Evolutionary conservation across 2,113 vertebrate genomes (phyloP).

Genomic region (Caranx ignobilis): DNA sequence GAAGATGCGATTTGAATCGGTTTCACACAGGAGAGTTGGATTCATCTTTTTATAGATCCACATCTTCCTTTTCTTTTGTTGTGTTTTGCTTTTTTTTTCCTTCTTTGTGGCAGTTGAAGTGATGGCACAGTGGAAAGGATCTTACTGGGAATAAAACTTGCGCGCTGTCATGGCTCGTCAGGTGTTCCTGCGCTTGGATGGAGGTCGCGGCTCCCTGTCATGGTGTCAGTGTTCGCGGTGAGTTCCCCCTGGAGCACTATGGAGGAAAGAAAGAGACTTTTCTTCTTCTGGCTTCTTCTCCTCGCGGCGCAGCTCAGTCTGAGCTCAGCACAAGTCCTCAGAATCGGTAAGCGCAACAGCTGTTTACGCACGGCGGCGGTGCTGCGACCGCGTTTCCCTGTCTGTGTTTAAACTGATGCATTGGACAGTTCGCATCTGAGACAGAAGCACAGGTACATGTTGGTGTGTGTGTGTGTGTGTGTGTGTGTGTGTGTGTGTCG

Average conservation of each 20-base stretch:
- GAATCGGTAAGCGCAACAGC: constrained; percentile 90
- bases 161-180: constrained; percentile 53
- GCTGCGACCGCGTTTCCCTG: neutral
- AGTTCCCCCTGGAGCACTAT: constrained; percentile 73
- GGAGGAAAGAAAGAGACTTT: constrained; percentile 79
- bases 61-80: neutral
- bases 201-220: constrained; percentile 60
- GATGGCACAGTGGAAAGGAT: constrained; percentile 42
- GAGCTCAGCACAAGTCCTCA: constrained; percentile 89
- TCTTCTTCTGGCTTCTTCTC: constrained; percentile 76
- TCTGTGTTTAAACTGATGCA: neutral
- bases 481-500: neutral
- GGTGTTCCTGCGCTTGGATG: constrained; percentile 53
- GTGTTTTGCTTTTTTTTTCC: neutral
- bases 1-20: constrained; percentile 13
- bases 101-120: constrained; percentile 3
- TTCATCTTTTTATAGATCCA: too few species aligned
- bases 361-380: constrained; percentile 54
- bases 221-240: constrained; percentile 71
- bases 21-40: neutral
- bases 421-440: too few species aligned
- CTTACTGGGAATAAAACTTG: constrained; percentile 20
- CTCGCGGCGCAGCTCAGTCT: constrained; percentile 79
- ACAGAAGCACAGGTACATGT: neutral
- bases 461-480: neutral